phyloP scores from a whole-genome alignment of 2,797 vertebrate genomes.

The Nannoperca obscura region DNA sequence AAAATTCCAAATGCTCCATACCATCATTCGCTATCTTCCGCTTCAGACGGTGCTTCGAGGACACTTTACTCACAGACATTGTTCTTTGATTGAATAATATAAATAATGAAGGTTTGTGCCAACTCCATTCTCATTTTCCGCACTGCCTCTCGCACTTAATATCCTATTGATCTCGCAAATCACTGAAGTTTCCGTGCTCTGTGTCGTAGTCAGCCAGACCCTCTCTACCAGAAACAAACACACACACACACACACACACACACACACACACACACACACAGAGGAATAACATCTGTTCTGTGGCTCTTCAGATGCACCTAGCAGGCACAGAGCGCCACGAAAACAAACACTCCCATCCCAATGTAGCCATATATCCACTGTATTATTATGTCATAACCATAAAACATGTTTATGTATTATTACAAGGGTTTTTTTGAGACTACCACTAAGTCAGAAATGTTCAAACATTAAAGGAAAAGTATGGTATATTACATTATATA shows the following conservation, averaged over 20 bases:
- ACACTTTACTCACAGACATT: background rate
- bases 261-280: background rate
- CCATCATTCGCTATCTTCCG: background rate
- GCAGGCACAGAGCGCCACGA: constrained; percentile 22
- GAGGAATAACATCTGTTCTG: constrained; percentile 35
- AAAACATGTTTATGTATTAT: background rate
- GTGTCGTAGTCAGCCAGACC: constrained; percentile 25
- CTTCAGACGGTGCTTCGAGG: background rate
- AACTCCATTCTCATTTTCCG: constrained; percentile 33
- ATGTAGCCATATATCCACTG: background rate
- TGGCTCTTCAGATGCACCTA: constrained; percentile 32
- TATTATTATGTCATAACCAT: constrained; percentile 20
- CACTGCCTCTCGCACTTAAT: constrained; percentile 1
- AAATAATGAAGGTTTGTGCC: background rate
- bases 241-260: background rate
- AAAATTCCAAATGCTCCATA: background rate
- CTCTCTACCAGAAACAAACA: background rate
- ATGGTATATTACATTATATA: too few relatives aligned
- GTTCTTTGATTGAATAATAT: constrained; percentile 8
- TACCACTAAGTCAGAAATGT: background rate
- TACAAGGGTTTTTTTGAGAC: background rate
- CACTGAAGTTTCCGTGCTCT: constrained; percentile 38
- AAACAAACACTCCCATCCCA: constrained; percentile 22
- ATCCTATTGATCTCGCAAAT: constrained; percentile 23
- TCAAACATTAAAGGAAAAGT: background rate